Base-by-base conservation (phyloP, 2,888 invertebrate species). In the Yponomeuta malinellus region DNA sequence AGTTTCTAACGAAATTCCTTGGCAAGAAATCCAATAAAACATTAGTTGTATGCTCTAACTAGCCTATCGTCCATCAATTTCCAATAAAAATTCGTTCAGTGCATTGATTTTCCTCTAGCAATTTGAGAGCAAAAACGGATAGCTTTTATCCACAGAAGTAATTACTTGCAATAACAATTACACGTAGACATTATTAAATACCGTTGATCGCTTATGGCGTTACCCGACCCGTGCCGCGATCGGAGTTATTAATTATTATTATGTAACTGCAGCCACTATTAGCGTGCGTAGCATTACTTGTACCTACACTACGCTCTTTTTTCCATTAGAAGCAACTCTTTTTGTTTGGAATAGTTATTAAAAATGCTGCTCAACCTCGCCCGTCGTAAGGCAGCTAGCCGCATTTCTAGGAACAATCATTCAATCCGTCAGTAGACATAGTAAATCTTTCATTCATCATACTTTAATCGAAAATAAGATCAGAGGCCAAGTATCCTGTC, bases 361-460 rank as follows among this genome's bases (percentile, higher is more conserved):
- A 59, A 59, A 59, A 59, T 59, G 52, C 52, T 59, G 52, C 52
- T 15, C 52, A 15, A 15, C 52, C 52, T 15, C 15, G 52, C 52
- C 52, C 15, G 52, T 59, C 52, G 15, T 15, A 59, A 15, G 15
- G 15, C 10, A 52, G 52, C 52, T 59, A 59, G 12, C 1, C 52
- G 52, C 52, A 59, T 59, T 59, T 59, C 52, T 59, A 70, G 23
- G 37, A 63, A 70, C 63, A 70, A 70, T 70, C 70, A 70, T 48
- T 59, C 70, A 52, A 65, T 78, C 76, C 77, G 78, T 81, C 81
- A 75, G 75, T 75, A 75, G 75, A 75, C 75, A 80, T 81, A 81
- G 83, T 84, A 81, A 80, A 80, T 79, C 79, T 80, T 81, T 82
- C 86, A 87, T 87, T 87, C 85, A 86, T 85, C 85, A 86, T 85